These are phyloP conservation scores for Mormyrus hasselquistii DNA, from an alignment of 2,797 vertebrate species.

Conservation along the genomic window DNA sequence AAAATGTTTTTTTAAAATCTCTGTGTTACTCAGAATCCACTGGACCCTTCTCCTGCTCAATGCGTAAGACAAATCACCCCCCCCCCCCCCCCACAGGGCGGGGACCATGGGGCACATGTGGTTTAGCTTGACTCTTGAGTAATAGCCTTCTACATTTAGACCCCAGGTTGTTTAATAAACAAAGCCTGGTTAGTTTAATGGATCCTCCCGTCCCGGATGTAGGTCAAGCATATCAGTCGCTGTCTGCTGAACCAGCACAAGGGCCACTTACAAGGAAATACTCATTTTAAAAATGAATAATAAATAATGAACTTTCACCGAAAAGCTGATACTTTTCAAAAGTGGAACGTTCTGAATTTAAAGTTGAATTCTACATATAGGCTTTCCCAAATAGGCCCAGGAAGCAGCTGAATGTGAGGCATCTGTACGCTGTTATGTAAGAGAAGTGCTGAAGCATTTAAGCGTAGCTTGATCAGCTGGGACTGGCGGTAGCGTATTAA, in stretches of 20 bases:
- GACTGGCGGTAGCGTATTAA: neutral
- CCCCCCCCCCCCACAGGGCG: neutral
- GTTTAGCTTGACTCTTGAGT: neutral
- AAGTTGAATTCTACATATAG: neutral
- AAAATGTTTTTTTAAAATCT: neutral
- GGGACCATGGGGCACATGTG: neutral
- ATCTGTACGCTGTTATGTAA: neutral
- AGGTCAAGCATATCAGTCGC: neutral
- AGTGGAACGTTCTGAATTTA: neutral
- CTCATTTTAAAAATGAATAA: neutral
- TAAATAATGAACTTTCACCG: neutral
- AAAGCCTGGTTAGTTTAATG: slow-evolving; percentile 26
- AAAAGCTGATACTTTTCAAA: neutral
- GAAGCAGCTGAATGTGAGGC: neutral
- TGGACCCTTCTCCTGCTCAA: neutral
- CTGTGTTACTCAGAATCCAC: neutral
- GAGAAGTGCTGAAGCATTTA: slow-evolving; percentile 9
- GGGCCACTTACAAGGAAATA: neutral
- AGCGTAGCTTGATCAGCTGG: neutral
- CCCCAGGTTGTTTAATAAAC: neutral
- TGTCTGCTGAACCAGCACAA: neutral
- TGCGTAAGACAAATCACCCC: neutral
- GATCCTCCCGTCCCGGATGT: slow-evolving; percentile 17
- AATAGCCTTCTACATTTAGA: neutral
- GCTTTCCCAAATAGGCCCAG: neutral